A percentile compares a stretch with the other conserved stretches of the same genome.
Evolutionary conservation across 2,113 vertebrate genomes (phyloP).

Genomic region (Pangasianodon gigas): DNA sequence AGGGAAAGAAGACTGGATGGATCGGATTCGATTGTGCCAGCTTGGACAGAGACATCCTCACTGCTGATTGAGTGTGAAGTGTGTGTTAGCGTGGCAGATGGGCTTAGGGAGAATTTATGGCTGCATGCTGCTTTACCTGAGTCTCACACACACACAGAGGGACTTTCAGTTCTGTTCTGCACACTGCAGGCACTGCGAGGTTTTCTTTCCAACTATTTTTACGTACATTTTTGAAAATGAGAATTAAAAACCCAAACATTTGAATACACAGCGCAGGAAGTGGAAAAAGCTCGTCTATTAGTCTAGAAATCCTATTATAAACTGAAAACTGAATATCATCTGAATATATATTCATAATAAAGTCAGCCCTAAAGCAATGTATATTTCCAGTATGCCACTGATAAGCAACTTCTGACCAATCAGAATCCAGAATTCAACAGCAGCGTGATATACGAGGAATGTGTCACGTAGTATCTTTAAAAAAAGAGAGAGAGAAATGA

Average conservation of each 20-base stretch:
- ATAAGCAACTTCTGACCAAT: neutral
- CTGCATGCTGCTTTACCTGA: conserved; percentile 28
- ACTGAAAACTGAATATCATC: too few species aligned
- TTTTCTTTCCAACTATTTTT: neutral
- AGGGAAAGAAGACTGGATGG: neutral
- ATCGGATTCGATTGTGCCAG: neutral
- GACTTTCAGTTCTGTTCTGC: neutral
- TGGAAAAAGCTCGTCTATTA: too few species aligned
- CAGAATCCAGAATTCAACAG: neutral
- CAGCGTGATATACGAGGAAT: neutral
- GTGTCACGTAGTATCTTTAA: neutral
- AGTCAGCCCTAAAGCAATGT: too few species aligned
- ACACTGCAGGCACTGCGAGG: neutral
- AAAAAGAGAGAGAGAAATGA: neutral
- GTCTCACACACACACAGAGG: neutral
- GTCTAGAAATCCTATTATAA: too few species aligned
- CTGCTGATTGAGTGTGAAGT: conserved; percentile 41
- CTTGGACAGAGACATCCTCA: conserved; percentile 21
- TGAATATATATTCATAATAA: too few species aligned
- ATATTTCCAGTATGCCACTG: too few species aligned
- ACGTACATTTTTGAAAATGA: neutral
- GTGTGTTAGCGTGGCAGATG: conserved; percentile 32
- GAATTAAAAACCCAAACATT: neutral
- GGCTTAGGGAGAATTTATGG: conserved; percentile 17
- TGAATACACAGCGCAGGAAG: too few species aligned